Evolutionary conservation across 1,140 invertebrate genomes (phyloP).

Genomic region (Anadara kagoshimensis): DNA sequence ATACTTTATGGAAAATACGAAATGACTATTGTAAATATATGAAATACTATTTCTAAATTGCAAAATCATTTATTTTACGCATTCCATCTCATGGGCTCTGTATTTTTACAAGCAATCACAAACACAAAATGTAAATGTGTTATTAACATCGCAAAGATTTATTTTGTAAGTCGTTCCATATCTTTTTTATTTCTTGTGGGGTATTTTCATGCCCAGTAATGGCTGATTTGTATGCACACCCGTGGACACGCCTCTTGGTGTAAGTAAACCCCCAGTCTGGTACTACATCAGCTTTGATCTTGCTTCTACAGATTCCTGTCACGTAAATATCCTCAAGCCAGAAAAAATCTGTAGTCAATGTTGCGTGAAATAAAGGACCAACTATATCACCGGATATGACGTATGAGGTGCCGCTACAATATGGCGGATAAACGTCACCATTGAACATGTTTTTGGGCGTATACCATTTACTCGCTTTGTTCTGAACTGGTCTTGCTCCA

Average conservation of each 20-base stretch:
- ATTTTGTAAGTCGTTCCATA: constrained; percentile 40
- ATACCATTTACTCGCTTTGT: constrained; percentile 70
- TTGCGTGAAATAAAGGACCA: constrained; percentile 51
- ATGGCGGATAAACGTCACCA: constrained; percentile 58
- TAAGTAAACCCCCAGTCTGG: constrained; percentile 33
- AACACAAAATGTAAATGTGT: neutral
- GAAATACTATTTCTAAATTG: no score
- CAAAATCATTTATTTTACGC: no score
- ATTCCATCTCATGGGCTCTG: no score
- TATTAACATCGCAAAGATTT: constrained; percentile 7
- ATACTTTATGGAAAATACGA: no score
- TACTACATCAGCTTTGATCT: constrained; percentile 15
- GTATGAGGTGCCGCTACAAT: constrained; percentile 69
- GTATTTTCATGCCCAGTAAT: constrained; percentile 38
- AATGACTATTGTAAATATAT: no score
- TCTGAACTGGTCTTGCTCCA: constrained; percentile 39
- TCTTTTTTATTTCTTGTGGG: constrained; percentile 33
- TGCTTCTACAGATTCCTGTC: constrained; percentile 55
- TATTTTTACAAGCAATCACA: no score
- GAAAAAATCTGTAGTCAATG: constrained; percentile 48
- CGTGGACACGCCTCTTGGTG: constrained; percentile 8
- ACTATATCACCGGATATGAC: constrained; percentile 62
- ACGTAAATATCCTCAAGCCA: constrained; percentile 72
- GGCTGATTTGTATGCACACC: constrained; percentile 25
- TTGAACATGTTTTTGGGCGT: constrained; percentile 61